Evolutionary conservation across 2,797 vertebrate species (phyloP).

Genomic region (Erethizon dorsatum): DNA sequence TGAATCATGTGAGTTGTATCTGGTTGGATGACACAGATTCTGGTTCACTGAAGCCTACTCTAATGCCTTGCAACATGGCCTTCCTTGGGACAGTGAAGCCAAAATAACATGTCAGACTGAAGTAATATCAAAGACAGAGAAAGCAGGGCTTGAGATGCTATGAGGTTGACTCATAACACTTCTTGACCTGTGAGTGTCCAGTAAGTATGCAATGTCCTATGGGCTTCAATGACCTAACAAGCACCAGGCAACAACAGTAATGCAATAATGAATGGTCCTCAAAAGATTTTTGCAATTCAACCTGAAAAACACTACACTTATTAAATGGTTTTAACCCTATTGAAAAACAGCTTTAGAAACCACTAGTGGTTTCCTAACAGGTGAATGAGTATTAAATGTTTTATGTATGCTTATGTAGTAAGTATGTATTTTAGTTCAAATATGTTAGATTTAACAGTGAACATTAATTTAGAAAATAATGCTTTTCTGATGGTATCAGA

Average conservation of each 20-base stretch:
- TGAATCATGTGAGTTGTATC: conserved; percentile 96
- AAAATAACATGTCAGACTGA: conserved; percentile 94
- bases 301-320: conserved; percentile 84
- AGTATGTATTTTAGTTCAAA: conserved; percentile 59
- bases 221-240: conserved; percentile 89
- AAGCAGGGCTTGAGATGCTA: conserved; percentile 85
- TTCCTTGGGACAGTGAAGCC: conserved; percentile 92
- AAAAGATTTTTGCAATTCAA: conserved; percentile 87
- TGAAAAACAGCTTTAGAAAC: conserved; percentile 83
- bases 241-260: conserved; percentile 83
- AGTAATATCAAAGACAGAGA: conserved; percentile 93
- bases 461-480: conserved; percentile 69
- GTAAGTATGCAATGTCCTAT: conserved; percentile 85
- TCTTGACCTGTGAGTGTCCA: conserved; percentile 88
- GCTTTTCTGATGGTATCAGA: conserved; percentile 45
- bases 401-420: conserved; percentile 64
- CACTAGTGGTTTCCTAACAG: conserved; percentile 85
- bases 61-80: conserved; percentile 93
- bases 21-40: conserved; percentile 93
- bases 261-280: conserved; percentile 79
- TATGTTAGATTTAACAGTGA: conserved; percentile 77
- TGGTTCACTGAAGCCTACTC: conserved; percentile 94
- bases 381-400: conserved; percentile 78
- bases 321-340: conserved; percentile 83
- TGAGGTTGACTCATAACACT: conserved; percentile 83